phyloP scores from a whole-genome alignment of 2,888 invertebrate genomes.

The Chalcosyrphus nemorum region DNA sequence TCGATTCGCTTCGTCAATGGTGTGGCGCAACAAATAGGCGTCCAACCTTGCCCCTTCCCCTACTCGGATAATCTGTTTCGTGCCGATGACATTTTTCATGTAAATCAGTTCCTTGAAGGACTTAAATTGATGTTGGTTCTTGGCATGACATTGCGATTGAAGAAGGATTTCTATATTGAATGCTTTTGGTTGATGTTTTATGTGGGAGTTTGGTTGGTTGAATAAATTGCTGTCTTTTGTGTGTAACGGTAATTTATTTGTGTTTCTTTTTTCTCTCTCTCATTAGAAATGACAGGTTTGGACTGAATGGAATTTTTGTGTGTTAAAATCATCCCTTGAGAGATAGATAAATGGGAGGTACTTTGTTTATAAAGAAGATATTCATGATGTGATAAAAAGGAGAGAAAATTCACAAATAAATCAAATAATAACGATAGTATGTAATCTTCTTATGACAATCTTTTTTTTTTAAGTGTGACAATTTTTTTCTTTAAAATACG shows the following conservation, averaged over 20 bases:
- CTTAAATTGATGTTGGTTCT: slow-evolving; percentile 44
- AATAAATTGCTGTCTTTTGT: background rate
- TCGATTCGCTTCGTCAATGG: slow-evolving; percentile 15
- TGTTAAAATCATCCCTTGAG: background rate
- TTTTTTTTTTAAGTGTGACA: too few relatives aligned
- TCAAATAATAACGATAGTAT: background rate
- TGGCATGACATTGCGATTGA: slow-evolving; percentile 11
- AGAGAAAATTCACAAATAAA: too few relatives aligned
- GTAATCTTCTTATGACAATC: too few relatives aligned
- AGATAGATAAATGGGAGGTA: background rate
- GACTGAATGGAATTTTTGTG: background rate
- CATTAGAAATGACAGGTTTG: background rate
- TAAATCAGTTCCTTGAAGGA: slow-evolving; percentile 50
- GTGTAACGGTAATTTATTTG: slow-evolving; percentile 38
- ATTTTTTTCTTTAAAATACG: too few relatives aligned
- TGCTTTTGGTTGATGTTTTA: background rate
- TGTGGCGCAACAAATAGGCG: slow-evolving; percentile 58
- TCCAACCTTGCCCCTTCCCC: slow-evolving; percentile 1
- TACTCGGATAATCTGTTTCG: slow-evolving; percentile 50
- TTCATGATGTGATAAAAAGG: background rate
- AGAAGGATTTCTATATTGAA: slow-evolving; percentile 6
- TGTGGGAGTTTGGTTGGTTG: background rate
- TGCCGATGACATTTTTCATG: slow-evolving; percentile 62
- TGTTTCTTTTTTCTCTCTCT: background rate
- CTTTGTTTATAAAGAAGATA: background rate